Evolutionary conservation across 2,113 vertebrate species (phyloP).

Genomic region (Pseudorhombus dupliciocellatus): DNA sequence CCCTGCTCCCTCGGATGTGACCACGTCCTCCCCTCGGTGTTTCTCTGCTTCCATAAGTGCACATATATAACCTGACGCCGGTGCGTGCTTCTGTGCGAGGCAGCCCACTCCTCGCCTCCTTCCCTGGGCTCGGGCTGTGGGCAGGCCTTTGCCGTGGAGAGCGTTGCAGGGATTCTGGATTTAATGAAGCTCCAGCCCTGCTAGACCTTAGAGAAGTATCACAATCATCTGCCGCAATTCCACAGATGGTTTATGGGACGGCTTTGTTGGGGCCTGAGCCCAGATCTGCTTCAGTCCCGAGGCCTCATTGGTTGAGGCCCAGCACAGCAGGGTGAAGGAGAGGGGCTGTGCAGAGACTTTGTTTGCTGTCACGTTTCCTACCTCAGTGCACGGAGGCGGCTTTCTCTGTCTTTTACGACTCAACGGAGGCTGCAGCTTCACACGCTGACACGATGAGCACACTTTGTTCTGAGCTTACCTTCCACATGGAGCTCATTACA

Average conservation of each 20-base stretch:
- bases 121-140: conserved; percentile 21
- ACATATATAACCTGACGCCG: conserved; percentile 13
- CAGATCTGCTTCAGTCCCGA: conserved; percentile 43
- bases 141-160: conserved; percentile 40
- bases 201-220: conserved; percentile 64
- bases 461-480: not conserved
- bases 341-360: conserved; percentile 13
- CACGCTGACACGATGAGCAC: not conserved
- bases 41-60: conserved; percentile 4
- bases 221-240: conserved; percentile 58
- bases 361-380: conserved; percentile 13
- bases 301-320: conserved; percentile 38
- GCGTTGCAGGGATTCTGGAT: conserved; percentile 47
- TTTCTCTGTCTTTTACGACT: not conserved
- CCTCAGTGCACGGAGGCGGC: not conserved
- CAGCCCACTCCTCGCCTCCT: not conserved
- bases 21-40: conserved; percentile 11
- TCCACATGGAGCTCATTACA: not conserved
- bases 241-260: conserved; percentile 69
- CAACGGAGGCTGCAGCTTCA: not conserved
- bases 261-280: conserved; percentile 61
- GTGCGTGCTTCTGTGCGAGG: conserved; percentile 20
- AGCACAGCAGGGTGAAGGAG: conserved; percentile 16
- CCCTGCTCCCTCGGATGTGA: not conserved
- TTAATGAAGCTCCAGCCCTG: conserved; percentile 70